These are phyloP conservation scores for Macropus fuliginosus DNA, from an alignment of 2,797 vertebrate species.

Conservation along the genomic window DNA sequence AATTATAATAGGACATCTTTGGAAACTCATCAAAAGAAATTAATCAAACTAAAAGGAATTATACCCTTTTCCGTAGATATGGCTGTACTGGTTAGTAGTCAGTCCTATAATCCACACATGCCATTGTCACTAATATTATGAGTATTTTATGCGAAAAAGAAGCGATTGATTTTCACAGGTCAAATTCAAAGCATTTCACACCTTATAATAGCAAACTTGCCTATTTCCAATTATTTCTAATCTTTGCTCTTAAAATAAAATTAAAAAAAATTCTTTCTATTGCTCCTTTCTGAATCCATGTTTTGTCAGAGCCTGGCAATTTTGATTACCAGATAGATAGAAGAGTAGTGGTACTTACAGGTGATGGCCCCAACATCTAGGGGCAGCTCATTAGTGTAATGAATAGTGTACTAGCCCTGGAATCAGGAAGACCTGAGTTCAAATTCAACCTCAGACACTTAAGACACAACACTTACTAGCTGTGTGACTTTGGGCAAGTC, in stretches of 20 bases:
- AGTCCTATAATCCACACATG: slow-evolving; percentile 5
- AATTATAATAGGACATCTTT: background rate
- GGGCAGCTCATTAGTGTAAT: too few species aligned
- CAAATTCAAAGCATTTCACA: background rate
- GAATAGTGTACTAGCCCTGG: too few species aligned
- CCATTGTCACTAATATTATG: background rate
- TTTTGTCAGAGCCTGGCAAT: background rate
- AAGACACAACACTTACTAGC: too few species aligned
- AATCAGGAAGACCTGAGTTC: too few species aligned
- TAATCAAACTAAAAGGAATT: slow-evolving; percentile 28
- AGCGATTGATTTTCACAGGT: background rate
- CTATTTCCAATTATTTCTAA: background rate
- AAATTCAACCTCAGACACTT: too few species aligned
- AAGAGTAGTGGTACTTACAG: slow-evolving; percentile 1
- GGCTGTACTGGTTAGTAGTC: background rate
- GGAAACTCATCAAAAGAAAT: background rate
- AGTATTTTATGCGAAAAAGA: background rate
- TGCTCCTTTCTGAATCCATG: background rate
- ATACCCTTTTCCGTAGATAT: background rate
- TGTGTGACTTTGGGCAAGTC: too few species aligned
- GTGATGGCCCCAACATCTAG: background rate
- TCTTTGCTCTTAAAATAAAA: background rate
- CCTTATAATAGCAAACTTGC: background rate
- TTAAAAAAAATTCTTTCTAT: background rate
- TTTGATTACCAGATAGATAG: slow-evolving; percentile 35